phyloP scores from a whole-genome alignment of 2,113 vertebrate genomes.

The Leucoraja erinaceus region DNA sequence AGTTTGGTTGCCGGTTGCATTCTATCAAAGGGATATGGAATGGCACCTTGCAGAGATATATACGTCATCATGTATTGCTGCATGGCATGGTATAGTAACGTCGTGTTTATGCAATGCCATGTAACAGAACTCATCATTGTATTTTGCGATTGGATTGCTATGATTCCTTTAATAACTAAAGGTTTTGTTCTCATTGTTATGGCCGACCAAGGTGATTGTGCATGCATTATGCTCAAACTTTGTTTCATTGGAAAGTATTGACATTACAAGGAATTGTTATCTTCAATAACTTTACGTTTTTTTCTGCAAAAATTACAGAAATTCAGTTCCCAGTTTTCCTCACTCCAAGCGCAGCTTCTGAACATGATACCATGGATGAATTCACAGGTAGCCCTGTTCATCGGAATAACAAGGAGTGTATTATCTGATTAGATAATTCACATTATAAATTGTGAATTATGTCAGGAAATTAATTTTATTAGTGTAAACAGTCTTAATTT shows the following conservation, averaged over 20 bases:
- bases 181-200: constrained; percentile 13
- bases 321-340: constrained; percentile 2
- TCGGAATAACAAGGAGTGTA: not conserved
- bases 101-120: not conserved
- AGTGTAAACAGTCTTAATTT: not conserved
- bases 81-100: not conserved
- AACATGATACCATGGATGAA: constrained; percentile 23
- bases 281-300: not conserved
- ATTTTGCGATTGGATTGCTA: not conserved
- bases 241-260: not conserved
- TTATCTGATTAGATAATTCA: not conserved
- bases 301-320: constrained; percentile 13
- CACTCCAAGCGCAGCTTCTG: not conserved
- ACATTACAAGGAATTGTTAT: not conserved
- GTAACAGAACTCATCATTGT: not conserved
- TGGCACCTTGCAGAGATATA: not conserved
- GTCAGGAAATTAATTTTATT: not conserved
- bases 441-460: not conserved
- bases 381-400: constrained; percentile 13
- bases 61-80: not conserved
- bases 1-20: not conserved
- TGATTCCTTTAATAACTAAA: not conserved
- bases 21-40: too few relatives aligned
- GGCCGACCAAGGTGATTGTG: not conserved
- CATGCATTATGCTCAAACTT: not conserved